Conservation (phyloP, 2,797 vertebrate species). For the Aphelocoma californica region DNA sequence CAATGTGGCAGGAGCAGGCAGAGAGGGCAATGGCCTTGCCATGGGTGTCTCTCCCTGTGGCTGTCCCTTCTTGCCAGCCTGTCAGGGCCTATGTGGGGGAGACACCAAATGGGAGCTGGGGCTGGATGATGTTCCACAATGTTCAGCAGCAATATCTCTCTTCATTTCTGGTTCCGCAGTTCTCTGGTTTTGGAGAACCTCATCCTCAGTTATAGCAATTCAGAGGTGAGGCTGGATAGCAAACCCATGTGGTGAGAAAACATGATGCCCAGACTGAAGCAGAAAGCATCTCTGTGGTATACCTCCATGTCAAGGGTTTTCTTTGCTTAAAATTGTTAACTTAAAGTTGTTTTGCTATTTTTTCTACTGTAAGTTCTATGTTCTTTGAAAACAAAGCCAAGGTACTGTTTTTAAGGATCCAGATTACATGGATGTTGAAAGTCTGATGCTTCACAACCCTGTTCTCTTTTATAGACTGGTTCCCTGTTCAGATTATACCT, state of each 20-base stretch:
- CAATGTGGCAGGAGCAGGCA: neutral
- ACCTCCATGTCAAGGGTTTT: neutral
- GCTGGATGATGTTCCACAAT: accelerated
- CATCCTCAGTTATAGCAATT: neutral
- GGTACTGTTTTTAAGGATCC: neutral
- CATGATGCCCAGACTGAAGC: neutral
- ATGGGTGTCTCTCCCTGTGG: neutral
- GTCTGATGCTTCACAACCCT: neutral
- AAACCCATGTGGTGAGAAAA: neutral
- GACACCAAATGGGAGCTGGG: neutral
- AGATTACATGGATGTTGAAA: neutral
- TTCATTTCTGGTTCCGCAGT: neutral
- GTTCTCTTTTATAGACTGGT: neutral
- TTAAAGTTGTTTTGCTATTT: neutral
- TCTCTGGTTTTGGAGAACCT: neutral
- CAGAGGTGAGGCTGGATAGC: neutral
- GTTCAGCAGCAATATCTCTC: neutral
- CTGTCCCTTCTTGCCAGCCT: neutral
- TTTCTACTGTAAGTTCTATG: neutral
- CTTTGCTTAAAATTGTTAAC: neutral
- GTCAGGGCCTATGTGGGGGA: accelerated
- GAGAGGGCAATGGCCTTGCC: accelerated
- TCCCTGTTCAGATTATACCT: neutral
- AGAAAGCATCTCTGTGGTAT: neutral
- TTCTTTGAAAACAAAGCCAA: neutral